These are phyloP conservation scores for Catostomus latipinnis DNA, from an alignment of 2,797 vertebrate genomes.

Conservation along the genomic window DNA sequence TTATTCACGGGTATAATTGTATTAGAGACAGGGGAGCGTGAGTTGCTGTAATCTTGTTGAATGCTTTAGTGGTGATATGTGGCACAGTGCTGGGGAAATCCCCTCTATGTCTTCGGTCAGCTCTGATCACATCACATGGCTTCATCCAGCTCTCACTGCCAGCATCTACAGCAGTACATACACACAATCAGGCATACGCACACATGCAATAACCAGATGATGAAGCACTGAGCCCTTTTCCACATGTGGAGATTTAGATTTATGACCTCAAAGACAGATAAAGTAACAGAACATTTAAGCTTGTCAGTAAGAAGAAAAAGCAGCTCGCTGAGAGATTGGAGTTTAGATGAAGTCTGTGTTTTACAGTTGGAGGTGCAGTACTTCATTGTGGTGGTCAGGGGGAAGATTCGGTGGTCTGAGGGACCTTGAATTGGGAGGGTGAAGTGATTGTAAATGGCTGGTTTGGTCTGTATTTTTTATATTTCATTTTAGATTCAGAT, in stretches of 20 bases:
- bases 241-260: slow-evolving; percentile 1
- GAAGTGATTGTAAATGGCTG: no score
- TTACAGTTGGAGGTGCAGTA: neutral
- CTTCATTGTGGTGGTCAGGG: no score
- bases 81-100: slow-evolving; percentile 75
- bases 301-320: neutral
- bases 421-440: neutral
- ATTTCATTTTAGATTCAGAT: no score
- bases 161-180: slow-evolving; percentile 9
- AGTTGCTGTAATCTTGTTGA: slow-evolving; percentile 72
- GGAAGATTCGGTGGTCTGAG: neutral
- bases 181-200: slow-evolving; percentile 29
- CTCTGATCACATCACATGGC: slow-evolving; percentile 25
- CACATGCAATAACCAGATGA: neutral
- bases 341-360: neutral
- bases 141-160: slow-evolving; percentile 48
- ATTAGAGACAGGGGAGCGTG: slow-evolving; percentile 57
- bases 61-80: slow-evolving; percentile 79
- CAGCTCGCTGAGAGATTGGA: neutral
- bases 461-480: no score
- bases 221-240: neutral
- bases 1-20: slow-evolving; percentile 12
- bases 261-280: neutral
- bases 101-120: slow-evolving; percentile 72
- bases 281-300: neutral